phyloP scores from a whole-genome alignment of 2,888 invertebrate species.

The Platycheirus rosarum region DNA sequence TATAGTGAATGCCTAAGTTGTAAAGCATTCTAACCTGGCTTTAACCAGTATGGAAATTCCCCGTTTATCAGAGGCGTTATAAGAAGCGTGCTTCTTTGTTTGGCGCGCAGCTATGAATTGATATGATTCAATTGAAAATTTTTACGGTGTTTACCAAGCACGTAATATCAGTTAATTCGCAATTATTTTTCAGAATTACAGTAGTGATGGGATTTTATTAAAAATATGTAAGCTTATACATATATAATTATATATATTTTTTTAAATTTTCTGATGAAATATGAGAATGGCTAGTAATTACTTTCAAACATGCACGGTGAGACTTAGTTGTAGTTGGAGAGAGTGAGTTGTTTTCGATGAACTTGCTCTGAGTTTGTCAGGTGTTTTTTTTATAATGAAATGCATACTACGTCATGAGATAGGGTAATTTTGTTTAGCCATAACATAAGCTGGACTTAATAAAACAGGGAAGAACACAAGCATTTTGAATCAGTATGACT shows the following conservation, averaged over 20 bases:
- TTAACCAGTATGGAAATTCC: constrained; percentile 11
- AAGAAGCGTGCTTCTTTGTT: constrained; percentile 14
- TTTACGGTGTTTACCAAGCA: constrained; percentile 7
- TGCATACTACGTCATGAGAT: too few relatives aligned
- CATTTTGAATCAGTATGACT: too few relatives aligned
- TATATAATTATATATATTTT: background rate
- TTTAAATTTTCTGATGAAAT: background rate
- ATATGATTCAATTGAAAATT: constrained; percentile 15
- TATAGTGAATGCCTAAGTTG: background rate
- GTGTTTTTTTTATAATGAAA: too few relatives aligned
- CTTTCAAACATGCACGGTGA: too few relatives aligned
- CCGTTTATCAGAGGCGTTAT: background rate
- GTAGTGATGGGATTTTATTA: constrained; percentile 15
- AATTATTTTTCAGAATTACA: constrained; percentile 25
- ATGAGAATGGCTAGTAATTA: background rate
- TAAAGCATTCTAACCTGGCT: background rate
- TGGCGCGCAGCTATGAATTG: constrained; percentile 1
- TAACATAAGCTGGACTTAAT: too few relatives aligned
- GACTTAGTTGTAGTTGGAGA: too few relatives aligned
- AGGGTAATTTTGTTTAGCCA: too few relatives aligned
- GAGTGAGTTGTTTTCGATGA: too few relatives aligned
- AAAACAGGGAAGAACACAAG: too few relatives aligned
- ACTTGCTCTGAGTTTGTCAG: too few relatives aligned
- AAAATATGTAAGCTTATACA: too few relatives aligned
- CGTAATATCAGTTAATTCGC: constrained; percentile 28